phyloP scores from a whole-genome alignment of 92 coral and sea anemone genomes.

The Zoanthus sociatus region DNA sequence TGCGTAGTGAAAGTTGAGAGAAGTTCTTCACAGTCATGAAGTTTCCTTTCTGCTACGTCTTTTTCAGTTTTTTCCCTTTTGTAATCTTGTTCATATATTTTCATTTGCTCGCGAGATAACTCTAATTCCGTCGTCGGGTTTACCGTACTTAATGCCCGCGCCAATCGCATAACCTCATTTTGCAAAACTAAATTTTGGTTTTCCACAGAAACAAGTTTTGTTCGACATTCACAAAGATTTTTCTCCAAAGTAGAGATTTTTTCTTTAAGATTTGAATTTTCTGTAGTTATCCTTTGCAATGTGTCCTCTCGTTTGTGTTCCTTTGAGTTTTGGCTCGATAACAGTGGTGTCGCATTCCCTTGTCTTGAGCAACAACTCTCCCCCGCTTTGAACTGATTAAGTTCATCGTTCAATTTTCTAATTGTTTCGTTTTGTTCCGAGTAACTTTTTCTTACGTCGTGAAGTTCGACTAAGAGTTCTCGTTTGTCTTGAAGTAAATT shows the following conservation, averaged over 20 bases:
- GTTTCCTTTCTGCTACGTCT: slow-evolving; percentile 76
- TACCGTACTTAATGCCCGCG: slow-evolving; percentile 72
- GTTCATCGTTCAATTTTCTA: slow-evolving; percentile 49
- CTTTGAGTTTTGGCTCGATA: slow-evolving; percentile 1
- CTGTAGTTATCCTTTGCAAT: neutral
- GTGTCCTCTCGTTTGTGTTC: neutral
- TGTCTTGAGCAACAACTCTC: slow-evolving; percentile 26
- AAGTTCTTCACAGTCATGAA: slow-evolving; percentile 84
- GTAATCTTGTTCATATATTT: slow-evolving; percentile 88
- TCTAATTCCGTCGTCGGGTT: slow-evolving; percentile 67
- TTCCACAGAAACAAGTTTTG: slow-evolving; percentile 60
- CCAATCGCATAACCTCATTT: slow-evolving; percentile 81
- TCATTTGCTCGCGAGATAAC: slow-evolving; percentile 78
- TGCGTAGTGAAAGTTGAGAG: slow-evolving; percentile 82
- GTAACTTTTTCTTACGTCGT: slow-evolving; percentile 65
- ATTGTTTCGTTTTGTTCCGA: slow-evolving; percentile 65
- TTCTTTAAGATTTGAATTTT: slow-evolving; percentile 36
- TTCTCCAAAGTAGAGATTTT: slow-evolving; percentile 47
- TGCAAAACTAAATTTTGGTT: slow-evolving; percentile 85
- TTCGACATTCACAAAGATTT: slow-evolving; percentile 58
- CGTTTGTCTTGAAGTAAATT: slow-evolving; percentile 63
- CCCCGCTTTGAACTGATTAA: slow-evolving; percentile 46
- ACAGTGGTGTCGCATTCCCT: neutral
- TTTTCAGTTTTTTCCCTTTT: slow-evolving; percentile 83
- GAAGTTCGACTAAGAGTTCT: slow-evolving; percentile 59